Base-by-base conservation (phyloP, 2,888 invertebrate species). In the Hybos culiciformis region DNA sequence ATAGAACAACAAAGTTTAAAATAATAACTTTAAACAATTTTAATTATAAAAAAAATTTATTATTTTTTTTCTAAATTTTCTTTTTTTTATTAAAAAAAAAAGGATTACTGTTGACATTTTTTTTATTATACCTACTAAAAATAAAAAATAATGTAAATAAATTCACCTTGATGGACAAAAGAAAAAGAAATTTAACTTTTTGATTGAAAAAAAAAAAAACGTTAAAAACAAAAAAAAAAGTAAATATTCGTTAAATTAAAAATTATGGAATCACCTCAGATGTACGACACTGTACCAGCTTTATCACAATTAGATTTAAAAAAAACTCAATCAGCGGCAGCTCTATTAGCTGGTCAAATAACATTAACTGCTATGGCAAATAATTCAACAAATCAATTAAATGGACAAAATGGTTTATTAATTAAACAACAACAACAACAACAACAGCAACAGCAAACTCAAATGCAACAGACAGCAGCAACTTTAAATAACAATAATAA, bases 191-290 rank as follows among this genome's bases (percentile, higher is more conserved):
- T 29, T 12, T n/a, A n/a, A n/a, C 29, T 29, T 12, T 29, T n/a
- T 12, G 26, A 4, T 4, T 12, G 12, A 5, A 29, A 29, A 29
- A 29, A 34, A 4, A 17, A 18, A 4, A 15, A 18, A 18, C 33
- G 11, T 34, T 33, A 12, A 12, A 34, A 20, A 9, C 7, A 11
- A 7, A 34, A 18, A 7, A 34, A 19, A 15, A 19, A 14, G 12
- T 33, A 14, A 3, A 14, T 34, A 18, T 17, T 17, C 12, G 17
- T 34, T 34, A 17, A 38, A 19, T 62, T 64, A 64, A 60, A 64
- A 54, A 63, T 61, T 57, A 67, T 67, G 67, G 67, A 67, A 57
- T 65, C 67, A 53, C 67, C 67, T 48, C 67, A 67, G 57, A 67
- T 67, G 67, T 67, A 67, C 59, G 67, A 67, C 50, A 63, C 62